Percentiles rank a stretch among this genome's conserved stretches.
phyloP scores from a whole-genome alignment of 2,888 invertebrate genomes.

The Epinotia ramella region DNA sequence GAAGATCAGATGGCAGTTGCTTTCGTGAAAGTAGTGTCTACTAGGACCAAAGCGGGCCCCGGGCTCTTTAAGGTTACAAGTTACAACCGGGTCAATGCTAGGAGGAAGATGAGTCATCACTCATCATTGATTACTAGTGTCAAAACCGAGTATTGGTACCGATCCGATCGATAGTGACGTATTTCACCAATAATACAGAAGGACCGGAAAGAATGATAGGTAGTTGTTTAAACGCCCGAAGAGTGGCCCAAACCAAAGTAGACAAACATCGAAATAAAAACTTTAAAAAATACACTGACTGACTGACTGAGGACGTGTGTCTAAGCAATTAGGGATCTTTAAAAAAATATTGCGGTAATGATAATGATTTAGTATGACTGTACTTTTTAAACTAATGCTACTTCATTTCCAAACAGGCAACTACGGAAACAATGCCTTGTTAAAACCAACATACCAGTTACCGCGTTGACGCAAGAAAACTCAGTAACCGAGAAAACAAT shows the following conservation, averaged over 20 bases:
- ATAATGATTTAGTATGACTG: not conserved
- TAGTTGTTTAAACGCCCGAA: not conserved
- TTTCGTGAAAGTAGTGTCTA: no score
- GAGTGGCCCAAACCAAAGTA: not conserved
- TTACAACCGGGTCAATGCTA: no score
- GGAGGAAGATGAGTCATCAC: no score
- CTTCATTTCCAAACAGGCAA: constrained; percentile 31
- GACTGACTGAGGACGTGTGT: no score
- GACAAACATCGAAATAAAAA: not conserved
- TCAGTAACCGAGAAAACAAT: constrained; percentile 13
- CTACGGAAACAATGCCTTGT: constrained; percentile 39
- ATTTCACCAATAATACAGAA: not conserved
- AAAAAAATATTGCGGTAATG: not conserved
- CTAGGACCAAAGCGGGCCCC: no score
- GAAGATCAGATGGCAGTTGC: no score
- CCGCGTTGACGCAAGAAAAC: constrained; percentile 4
- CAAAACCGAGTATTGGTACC: no score
- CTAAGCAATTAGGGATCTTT: no score
- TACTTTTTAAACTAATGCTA: not conserved
- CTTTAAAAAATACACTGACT: not conserved
- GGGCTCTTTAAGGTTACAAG: no score
- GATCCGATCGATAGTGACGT: not conserved
- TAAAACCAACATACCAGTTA: constrained; percentile 9
- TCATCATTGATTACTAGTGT: no score
- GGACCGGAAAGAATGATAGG: not conserved